phyloP scores from a whole-genome alignment of 2,113 vertebrate genomes.

The Istiophorus platypterus region DNA sequence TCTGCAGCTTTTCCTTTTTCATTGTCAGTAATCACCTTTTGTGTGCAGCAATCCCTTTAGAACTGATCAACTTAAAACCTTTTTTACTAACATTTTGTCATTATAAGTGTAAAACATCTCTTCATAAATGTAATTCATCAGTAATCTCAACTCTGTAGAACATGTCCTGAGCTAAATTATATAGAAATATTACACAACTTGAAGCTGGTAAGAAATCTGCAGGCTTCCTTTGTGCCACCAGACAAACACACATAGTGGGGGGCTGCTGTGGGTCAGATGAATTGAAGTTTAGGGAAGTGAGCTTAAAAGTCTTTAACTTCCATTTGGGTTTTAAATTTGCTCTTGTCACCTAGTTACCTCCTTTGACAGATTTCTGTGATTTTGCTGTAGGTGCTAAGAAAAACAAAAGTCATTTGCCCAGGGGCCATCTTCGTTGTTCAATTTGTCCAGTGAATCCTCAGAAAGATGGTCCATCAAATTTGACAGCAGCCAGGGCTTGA shows the following conservation, averaged over 20 bases:
- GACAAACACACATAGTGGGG: background rate
- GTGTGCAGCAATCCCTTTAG: conserved; percentile 19
- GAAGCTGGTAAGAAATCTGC: conserved; percentile 34
- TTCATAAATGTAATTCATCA: conserved; percentile 15
- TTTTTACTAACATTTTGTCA: conserved; percentile 1
- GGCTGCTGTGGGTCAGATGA: background rate
- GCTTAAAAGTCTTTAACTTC: conserved; percentile 13
- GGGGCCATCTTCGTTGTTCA: background rate
- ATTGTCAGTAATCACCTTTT: conserved; percentile 7
- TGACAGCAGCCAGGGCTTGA: conserved; percentile 88
- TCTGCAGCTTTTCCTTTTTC: background rate
- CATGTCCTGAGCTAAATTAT: conserved; percentile 69
- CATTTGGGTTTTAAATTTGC: background rate
- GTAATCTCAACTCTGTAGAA: conserved; percentile 44
- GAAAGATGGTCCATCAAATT: conserved; percentile 90
- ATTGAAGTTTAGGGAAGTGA: background rate
- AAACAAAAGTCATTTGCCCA: conserved; percentile 28
- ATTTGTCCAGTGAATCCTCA: conserved; percentile 75
- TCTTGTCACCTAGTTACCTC: conserved; percentile 2
- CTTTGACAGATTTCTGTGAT: conserved; percentile 30
- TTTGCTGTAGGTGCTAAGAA: conserved; percentile 30
- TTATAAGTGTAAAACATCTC: conserved; percentile 1
- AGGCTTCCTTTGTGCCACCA: conserved; percentile 31
- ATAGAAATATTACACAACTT: conserved; percentile 41
- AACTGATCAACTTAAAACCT: background rate